Evolutionary conservation across 2,797 vertebrate species (phyloP), one percentile per base, ranked within the genome.

Genomic region (Sternarchorhynchus goeldii): DNA sequence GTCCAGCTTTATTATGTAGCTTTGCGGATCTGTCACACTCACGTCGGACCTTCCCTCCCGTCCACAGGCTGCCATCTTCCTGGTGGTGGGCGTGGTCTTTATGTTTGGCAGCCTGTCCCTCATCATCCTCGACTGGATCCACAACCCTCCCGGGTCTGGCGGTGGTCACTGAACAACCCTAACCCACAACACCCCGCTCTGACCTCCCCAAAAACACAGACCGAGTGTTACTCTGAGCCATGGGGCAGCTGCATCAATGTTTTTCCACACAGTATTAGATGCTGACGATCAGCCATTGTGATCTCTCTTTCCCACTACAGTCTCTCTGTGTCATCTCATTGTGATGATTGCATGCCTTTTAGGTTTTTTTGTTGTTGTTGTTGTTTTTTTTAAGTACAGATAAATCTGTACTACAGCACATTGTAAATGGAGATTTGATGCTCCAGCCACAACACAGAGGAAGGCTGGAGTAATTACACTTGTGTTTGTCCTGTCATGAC

Each of bases 101-200:
- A 98, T 99, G 97, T 88, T 95, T 53, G 95, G 94, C 89, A 99
- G 97, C 90, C 94, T 99, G 94, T 89, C 93, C 1, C 95, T 99
- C 85, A 98, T 99, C 83, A 88, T 94, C 81, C 87, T 94, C 36
- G 97, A 99, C 91, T 99, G 97, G 97, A 92, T 98, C 89, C 94
- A 96, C 89, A 95, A 96, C 85, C 91, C 96, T 5, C 79, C 94
- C 0, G 91, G 92, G 85, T 93, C 94, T 25, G 88, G 90, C 63
- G 90, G 93, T 25, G 90, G 94, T 69, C 95, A 98, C 87, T 99
- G 96, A 95, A 74, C 64, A 6, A 41, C 58, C 12, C 34, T n/a
- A 67, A 32, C 17, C 59, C 14, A 12, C 45, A 10, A 50, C 10
- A 12, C 20, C 68, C 6, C n/a, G 41, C 32, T 20, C 45, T 36